phyloP scores from a whole-genome alignment of 2,888 invertebrate genomes.

The Drosophila niveifrons region DNA sequence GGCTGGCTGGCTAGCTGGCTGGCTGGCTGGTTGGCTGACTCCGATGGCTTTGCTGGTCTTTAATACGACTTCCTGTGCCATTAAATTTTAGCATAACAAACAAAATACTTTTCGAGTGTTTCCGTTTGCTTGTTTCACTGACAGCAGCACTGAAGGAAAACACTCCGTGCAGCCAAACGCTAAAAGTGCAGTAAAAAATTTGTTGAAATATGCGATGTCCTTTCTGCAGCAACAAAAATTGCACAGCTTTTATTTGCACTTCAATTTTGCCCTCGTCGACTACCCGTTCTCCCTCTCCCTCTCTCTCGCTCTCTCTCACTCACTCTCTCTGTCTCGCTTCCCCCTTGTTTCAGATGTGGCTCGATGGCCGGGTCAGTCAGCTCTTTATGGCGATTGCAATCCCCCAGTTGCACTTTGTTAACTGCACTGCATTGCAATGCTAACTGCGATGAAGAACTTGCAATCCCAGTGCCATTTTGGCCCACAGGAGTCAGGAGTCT shows the following conservation, averaged over 20 bases:
- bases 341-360: neutral
- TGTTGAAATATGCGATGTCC: slow-evolving; percentile 77
- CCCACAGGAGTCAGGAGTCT: slow-evolving; percentile 1
- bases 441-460: slow-evolving; percentile 57
- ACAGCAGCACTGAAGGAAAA: slow-evolving; percentile 59
- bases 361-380: slow-evolving; percentile 48
- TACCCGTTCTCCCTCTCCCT: slow-evolving; percentile 3
- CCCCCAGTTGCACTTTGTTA: slow-evolving; percentile 77
- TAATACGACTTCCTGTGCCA: slow-evolving; percentile 76
- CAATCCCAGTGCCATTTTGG: slow-evolving; percentile 24
- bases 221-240: slow-evolving; percentile 49
- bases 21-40: slow-evolving; percentile 9
- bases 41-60: slow-evolving; percentile 46
- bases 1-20: neutral
- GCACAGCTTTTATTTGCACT: slow-evolving; percentile 78
- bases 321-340: neutral
- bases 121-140: slow-evolving; percentile 78
- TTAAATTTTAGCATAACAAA: slow-evolving; percentile 82
- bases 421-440: slow-evolving; percentile 79
- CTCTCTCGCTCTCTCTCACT: neutral
- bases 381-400: slow-evolving; percentile 80
- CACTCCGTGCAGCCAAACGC: slow-evolving; percentile 47
- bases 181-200: slow-evolving; percentile 80
- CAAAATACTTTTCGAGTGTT: slow-evolving; percentile 80
- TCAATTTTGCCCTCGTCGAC: slow-evolving; percentile 73